These are phyloP conservation scores for Vulpes lagopus DNA, from an alignment of 2,113 vertebrate species.

Conservation along the genomic window DNA sequence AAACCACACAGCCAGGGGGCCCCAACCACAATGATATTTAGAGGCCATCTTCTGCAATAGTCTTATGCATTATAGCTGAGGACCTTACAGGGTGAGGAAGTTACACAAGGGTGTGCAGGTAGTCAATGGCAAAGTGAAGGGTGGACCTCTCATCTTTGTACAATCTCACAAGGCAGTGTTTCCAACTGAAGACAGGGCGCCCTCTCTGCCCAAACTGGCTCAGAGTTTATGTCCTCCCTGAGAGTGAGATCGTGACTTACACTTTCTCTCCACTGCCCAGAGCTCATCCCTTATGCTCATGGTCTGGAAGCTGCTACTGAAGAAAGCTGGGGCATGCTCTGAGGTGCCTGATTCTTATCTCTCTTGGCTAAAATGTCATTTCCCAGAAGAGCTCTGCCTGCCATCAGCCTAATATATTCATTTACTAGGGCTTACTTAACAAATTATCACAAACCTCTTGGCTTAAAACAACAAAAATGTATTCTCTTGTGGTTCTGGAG, in stretches of 20 bases:
- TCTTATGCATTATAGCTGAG: background rate
- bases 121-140: background rate
- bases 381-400: background rate
- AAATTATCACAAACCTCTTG: background rate
- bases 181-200: background rate
- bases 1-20: background rate
- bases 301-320: background rate
- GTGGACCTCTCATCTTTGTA: background rate
- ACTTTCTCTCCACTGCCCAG: background rate
- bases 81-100: background rate
- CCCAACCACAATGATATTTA: background rate
- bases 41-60: background rate
- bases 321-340: background rate
- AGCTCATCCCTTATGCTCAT: background rate
- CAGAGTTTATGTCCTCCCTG: background rate
- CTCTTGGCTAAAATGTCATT: background rate
- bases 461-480: conserved; percentile 11
- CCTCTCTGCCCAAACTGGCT: background rate
- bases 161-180: background rate
- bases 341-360: background rate
- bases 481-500: background rate
- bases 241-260: background rate
- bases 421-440: background rate
- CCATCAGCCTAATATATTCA: background rate
- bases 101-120: background rate